Evolutionary conservation across 2,113 vertebrate genomes (phyloP), one percentile per base, ranked within the genome.

Genomic region (Crotalus horridus): DNA sequence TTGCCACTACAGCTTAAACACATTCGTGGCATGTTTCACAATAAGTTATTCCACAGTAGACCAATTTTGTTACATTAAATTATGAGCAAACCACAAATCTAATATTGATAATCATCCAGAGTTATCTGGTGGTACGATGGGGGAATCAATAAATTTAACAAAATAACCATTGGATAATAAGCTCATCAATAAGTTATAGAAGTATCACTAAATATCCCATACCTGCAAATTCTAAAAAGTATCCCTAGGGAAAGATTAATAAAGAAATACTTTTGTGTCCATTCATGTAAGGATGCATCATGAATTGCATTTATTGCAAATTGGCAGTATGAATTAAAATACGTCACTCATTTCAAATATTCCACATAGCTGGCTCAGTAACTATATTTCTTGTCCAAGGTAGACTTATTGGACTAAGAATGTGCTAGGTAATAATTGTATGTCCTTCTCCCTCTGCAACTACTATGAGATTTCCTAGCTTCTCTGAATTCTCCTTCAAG

Each of bases 11-110:
- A 90, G 85, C 29, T 87, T 2, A 13, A 90, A 3, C 90, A 64
- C 39, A 92, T 1, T 95, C 81, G 88, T 92, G 93, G 93, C 90
- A 94, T 94, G 94, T 56, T 94, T 86, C n/a, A 56, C 0, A 3
- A 93, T 46, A 94, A 95, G 88, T 24, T 74, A 95, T 90, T 53
- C 94, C 90, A 94, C 89, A 92, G 85, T 86, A 94, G 55, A 85
- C 39, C 51, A 64, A 29, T 15, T 39, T 17, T 48, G 26, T 92
- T 26, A 88, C 48, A 53, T 64, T 53, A 51, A 54, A 87, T 61
- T 15, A 85, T n/a, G 59, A 92, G n/a, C 29, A 88, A 24, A 64
- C 46, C 46, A 12, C 17, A 39, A n/a, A 20, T 85, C 56, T 59
- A 48, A 56, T 85, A 85, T 4, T 29, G 5, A 55, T 39, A 81